phyloP scores from a whole-genome alignment of 2,797 vertebrate genomes.

The Buceros bicornis region DNA sequence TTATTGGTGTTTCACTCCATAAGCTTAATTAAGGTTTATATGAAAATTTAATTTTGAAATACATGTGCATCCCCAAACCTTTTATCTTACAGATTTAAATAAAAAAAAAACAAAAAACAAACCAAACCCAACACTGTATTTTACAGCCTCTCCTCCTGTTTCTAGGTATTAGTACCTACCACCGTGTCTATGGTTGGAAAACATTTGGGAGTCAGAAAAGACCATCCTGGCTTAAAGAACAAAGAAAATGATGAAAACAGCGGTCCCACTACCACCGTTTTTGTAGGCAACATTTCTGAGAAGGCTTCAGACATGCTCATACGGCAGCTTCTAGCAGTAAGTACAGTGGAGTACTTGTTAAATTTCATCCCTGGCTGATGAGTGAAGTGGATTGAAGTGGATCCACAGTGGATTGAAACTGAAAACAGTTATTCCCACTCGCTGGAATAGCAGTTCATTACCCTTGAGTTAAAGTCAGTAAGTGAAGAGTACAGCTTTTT shows the following conservation, averaged over 20 bases:
- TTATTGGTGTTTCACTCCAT: background rate
- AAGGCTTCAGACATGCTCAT: constrained; percentile 99
- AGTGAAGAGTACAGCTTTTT: background rate
- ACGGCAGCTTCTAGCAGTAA: constrained; percentile 95
- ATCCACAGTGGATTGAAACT: background rate
- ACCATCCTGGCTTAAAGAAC: constrained; percentile 81
- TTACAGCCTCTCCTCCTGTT: background rate
- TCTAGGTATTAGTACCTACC: constrained; percentile 90
- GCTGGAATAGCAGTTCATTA: background rate
- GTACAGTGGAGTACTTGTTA: constrained; percentile 31
- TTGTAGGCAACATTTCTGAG: constrained; percentile 98
- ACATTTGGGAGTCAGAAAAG: constrained; percentile 89
- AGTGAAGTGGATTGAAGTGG: background rate
- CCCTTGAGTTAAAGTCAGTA: background rate
- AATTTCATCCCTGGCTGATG: background rate
- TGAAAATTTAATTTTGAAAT: background rate
- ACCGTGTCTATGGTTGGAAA: constrained; percentile 93
- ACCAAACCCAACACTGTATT: background rate
- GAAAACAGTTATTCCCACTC: background rate
- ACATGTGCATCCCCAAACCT: background rate
- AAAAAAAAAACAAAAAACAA: background rate
- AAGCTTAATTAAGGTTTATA: background rate
- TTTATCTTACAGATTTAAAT: fast-evolving
- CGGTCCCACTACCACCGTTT: constrained; percentile 97
- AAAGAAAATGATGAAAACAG: constrained; percentile 91